Base-by-base conservation (phyloP, 2,113 vertebrate genomes). In the Dipodomys ordii region DNA sequence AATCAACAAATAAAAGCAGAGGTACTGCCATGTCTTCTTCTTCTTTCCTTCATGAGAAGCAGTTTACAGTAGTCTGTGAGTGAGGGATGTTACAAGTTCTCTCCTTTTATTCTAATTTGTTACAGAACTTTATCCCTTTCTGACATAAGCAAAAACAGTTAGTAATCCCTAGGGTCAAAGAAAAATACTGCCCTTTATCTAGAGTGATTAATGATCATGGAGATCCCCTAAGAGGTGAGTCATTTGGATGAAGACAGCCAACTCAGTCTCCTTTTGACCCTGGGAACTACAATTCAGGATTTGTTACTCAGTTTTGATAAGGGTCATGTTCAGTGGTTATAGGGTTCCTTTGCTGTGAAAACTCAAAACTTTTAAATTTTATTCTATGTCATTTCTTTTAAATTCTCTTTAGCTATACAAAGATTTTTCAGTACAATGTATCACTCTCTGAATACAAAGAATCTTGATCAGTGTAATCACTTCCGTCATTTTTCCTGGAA, bases 251-350 rank as follows among this genome's bases (percentile, higher is more conserved):
- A 83, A 64, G 92, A 69, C 7, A 85, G n/a, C 44, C 65, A 60
- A 3, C 32, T 87, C 20, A 74, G 46, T 67, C 62, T 84, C 39
- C 19, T 90, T 94, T 88, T 74, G n/a, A 62, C 91, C 91, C 64
- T 35, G 19, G 20, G 32, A 92, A 60, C 69, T 74, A n/a, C 12
- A 83, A 94, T 69, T 64, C 35, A 73, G 32, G 4, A 13, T 79
- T 77, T 83, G 25, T 84, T 89, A 32, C 64, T 91, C 44, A 16
- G 68, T 67, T 90, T 92, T 96, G 35, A 71, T 69, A 57, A 16
- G 23, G 8, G 67, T 1, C 18, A 64, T 27, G 7, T 57, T 82
- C 27, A 60, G 2, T 81, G 73, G 15, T n/a, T 27, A 30, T 9
- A 74, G 11, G 32, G 15, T 20, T 94, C 82, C 93, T 83, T 71